phyloP scores from a whole-genome alignment of 2,113 vertebrate genomes.

The Stegostoma tigrinum region DNA sequence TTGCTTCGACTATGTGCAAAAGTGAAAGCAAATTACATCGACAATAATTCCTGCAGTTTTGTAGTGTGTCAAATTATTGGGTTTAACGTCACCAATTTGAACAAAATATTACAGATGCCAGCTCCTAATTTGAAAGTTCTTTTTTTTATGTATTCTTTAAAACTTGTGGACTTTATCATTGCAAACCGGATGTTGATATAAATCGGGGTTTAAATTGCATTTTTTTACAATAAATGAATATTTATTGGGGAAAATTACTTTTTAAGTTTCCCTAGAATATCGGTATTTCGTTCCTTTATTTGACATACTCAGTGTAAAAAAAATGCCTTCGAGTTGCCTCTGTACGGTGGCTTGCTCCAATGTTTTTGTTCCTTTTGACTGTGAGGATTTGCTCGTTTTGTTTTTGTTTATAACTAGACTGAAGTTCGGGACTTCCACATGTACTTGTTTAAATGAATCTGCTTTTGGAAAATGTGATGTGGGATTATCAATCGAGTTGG shows the following conservation, averaged over 20 bases:
- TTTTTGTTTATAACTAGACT: background rate
- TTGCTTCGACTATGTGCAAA: background rate
- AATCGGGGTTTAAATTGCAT: background rate
- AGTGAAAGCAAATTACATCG: background rate
- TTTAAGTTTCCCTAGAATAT: background rate
- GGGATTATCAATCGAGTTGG: background rate
- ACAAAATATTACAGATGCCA: background rate
- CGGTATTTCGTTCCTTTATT: background rate
- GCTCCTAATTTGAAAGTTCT: background rate
- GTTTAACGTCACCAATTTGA: background rate
- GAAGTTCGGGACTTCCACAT: background rate
- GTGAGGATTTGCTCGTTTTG: background rate
- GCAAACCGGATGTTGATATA: background rate
- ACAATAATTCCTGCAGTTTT: background rate
- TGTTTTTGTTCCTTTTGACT: background rate
- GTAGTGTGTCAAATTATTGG: background rate
- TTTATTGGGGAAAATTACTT: background rate
- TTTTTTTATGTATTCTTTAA: background rate
- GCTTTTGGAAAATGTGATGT: background rate
- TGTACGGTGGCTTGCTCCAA: background rate
- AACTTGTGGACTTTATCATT: background rate
- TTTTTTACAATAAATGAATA: background rate
- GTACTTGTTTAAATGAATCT: constrained; percentile 1
- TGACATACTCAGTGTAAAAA: background rate
- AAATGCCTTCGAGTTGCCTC: background rate